Evolutionary conservation across 2,888 invertebrate species (phyloP), one percentile per base, ranked within the genome.

Genomic region (Orthosia incerta): DNA sequence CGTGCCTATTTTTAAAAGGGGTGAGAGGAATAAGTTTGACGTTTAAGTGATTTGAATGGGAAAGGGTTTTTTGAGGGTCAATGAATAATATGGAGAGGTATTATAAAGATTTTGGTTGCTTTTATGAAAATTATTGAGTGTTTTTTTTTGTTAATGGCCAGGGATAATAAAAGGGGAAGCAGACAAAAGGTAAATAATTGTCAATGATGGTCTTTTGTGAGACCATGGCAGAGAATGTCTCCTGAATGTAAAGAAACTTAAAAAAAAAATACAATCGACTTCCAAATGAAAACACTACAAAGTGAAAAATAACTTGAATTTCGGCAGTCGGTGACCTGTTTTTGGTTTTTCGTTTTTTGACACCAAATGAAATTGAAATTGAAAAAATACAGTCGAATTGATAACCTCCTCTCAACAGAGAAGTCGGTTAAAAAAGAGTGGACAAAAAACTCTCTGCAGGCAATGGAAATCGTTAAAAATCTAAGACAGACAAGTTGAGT

Each of bases 1-100:
- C 85, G 85, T 85, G 85, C 64, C 60, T 78, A 83, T 85, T 82
- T 85, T 80, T 74, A 82, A 85, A 85, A 84, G 63, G 67, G 66
- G 65, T 81, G 46, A 67, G 50, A 66, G 65, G 56, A 67, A 66
- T 73, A 63, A 75, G 61, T 64, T 74, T 73, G 57, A 56, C 59
- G 46, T 66, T 69, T 69, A 63, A 71, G 79, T 81, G 84, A 74
- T 83, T 74, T 76, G 48, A 74, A 74, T 69, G 13, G 51, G 4
- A 51, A 23, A 51, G 31, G 55, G 16, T 57, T 26, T 53, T 61
- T 71, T 65, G 18, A 31, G 56, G 60, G 23, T 31, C 20, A 51
- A 57, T 56, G 0, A 45, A 66, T 65, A 74, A 67, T 76, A 63
- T 77, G 45, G 23, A 55, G n/a, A 46, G 20, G 56, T 51, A 12